Conservation (phyloP, 1,140 invertebrate species). For the Andrena cerasifolii region DNA sequence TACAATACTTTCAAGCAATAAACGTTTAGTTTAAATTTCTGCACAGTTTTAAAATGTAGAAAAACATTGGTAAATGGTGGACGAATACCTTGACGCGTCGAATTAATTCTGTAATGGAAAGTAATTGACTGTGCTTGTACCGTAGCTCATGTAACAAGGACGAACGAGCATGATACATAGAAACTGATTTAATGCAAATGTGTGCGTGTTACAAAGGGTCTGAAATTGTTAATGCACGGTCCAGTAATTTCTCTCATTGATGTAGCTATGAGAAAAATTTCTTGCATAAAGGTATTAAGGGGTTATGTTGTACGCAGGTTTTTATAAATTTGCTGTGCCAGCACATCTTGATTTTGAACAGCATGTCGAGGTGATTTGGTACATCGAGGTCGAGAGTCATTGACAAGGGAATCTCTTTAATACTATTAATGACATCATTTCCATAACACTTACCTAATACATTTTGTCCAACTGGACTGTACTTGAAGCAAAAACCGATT, state of each 20-base stretch:
- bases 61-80: not conserved
- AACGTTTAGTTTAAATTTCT: not conserved
- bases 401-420: conserved; percentile 53
- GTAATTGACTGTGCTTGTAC: conserved; percentile 36
- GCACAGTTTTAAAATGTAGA: not conserved
- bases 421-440: conserved; percentile 6
- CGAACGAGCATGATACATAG: not conserved
- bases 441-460: not conserved
- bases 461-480: not conserved
- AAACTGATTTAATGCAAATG: not conserved
- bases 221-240: conserved; percentile 2
- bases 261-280: not conserved
- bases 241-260: not conserved
- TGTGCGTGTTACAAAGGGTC: not conserved
- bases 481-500: not conserved
- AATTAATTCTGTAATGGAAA: conserved; percentile 41
- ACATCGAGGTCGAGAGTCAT: conserved; percentile 68
- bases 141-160: conserved; percentile 21
- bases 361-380: conserved; percentile 58
- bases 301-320: not conserved
- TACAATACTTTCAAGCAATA: not conserved
- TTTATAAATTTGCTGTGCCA: not conserved
- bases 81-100: conserved; percentile 28
- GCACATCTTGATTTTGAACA: conserved; percentile 26
- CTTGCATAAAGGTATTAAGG: not conserved